Evolutionary conservation across 2,888 invertebrate species (phyloP).

Genomic region (Proisotoma minuta): DNA sequence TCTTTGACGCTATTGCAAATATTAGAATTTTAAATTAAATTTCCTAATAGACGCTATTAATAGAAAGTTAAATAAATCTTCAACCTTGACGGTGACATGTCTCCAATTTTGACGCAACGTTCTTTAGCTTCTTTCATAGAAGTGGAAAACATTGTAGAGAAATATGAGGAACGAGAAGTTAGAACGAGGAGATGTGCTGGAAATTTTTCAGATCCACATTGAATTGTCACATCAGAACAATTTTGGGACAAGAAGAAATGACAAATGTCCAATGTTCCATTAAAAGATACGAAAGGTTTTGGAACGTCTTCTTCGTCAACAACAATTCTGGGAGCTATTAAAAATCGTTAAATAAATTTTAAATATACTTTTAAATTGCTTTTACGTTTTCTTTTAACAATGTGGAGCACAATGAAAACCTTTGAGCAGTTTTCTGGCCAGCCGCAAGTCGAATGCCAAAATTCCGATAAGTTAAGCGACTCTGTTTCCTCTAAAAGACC

Average conservation of each 20-base stretch:
- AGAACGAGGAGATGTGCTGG: constrained; percentile 32
- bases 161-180: constrained; percentile 28
- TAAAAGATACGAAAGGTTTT: neutral
- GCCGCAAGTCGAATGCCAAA: constrained; percentile 30
- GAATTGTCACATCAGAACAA: constrained; percentile 21
- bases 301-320: neutral
- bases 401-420: constrained; percentile 24
- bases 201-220: constrained; percentile 21
- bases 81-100: constrained; percentile 21
- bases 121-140: constrained; percentile 29
- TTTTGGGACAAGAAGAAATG: constrained; percentile 15
- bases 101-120: constrained; percentile 25
- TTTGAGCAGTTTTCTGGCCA: constrained; percentile 30
- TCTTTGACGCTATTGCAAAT: constrained; percentile 19
- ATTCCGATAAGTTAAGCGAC: constrained; percentile 19
- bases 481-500: too few species aligned
- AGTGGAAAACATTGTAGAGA: constrained; percentile 26
- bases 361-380: constrained; percentile 1
- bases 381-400: constrained; percentile 24
- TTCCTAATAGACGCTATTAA: too few species aligned
- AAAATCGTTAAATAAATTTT: neutral
- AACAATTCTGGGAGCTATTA: neutral
- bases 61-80: too few species aligned
- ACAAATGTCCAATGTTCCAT: constrained; percentile 16
- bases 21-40: too few species aligned